Evolutionary conservation across 1,140 invertebrate species (phyloP).

Genomic region (Sipha flava): DNA sequence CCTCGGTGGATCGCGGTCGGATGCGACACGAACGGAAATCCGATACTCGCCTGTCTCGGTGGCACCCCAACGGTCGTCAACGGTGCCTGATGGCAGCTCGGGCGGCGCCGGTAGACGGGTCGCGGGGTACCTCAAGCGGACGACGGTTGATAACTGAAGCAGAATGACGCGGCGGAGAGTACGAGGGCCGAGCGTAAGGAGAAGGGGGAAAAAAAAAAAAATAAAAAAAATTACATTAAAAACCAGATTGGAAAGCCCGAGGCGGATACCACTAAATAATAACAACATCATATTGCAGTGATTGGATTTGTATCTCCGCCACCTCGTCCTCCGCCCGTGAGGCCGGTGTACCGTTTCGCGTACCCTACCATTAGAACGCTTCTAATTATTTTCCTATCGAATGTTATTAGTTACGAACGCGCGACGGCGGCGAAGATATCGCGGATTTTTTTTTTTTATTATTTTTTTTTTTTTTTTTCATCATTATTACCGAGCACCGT

Average conservation of each 20-base stretch:
- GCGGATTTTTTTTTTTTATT: neutral
- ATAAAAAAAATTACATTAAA: neutral
- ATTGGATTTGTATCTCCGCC: slow-evolving; percentile 3
- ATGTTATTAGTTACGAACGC: neutral
- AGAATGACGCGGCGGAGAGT: neutral
- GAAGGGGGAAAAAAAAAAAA: neutral
- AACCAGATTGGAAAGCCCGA: slow-evolving; percentile 19
- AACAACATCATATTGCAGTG: slow-evolving; percentile 28
- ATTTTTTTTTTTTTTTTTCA: neutral
- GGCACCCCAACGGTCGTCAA: too few species aligned
- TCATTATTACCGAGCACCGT: neutral
- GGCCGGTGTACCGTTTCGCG: slow-evolving; percentile 18
- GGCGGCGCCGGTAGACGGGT: neutral
- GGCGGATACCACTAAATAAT: slow-evolving; percentile 23
- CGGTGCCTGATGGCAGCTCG: too few species aligned
- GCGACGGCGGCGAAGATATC: neutral
- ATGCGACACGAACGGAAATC: neutral
- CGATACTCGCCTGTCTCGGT: neutral
- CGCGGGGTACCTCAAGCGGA: neutral
- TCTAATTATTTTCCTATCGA: slow-evolving; percentile 24
- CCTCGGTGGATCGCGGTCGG: too few species aligned
- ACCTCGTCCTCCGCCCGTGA: neutral
- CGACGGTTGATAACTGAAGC: neutral
- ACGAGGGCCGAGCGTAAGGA: neutral
- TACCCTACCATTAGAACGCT: slow-evolving; percentile 13